These are phyloP conservation scores for Orchesella flavescens DNA, from an alignment of 2,888 invertebrate species.

Conservation along the genomic window DNA sequence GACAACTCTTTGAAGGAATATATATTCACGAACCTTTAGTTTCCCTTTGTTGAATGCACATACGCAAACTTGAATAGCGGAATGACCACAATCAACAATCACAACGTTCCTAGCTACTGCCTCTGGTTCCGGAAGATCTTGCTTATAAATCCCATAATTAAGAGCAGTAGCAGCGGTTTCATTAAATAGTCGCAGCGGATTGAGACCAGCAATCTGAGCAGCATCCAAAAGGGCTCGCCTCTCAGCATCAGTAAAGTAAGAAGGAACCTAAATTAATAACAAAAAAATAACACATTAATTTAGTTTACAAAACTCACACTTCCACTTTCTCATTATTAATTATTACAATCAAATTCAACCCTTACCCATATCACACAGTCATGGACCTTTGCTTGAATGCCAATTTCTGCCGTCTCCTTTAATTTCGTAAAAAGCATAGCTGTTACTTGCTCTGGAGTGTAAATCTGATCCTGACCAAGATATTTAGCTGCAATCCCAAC, in stretches of 20 bases:
- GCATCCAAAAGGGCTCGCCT: slow-evolving; percentile 94
- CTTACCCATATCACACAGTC: slow-evolving; percentile 93
- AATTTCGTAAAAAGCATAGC: slow-evolving; percentile 98
- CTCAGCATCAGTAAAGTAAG: slow-evolving; percentile 95
- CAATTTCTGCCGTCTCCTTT: slow-evolving; percentile 90
- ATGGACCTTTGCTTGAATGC: slow-evolving; percentile 91
- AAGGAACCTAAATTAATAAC: slow-evolving; percentile 79
- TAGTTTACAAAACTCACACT: too few relatives aligned
- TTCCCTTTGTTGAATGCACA: slow-evolving; percentile 98
- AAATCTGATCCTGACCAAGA: slow-evolving; percentile 87
- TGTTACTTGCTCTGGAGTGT: slow-evolving; percentile 94
- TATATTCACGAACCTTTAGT: slow-evolving; percentile 78
- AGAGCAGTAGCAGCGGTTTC: slow-evolving; percentile 98
- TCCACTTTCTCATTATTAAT: neutral
- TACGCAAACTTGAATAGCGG: slow-evolving; percentile 90
- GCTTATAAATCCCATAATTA: slow-evolving; percentile 98
- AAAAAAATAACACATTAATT: too few relatives aligned
- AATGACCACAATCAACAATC: slow-evolving; percentile 97
- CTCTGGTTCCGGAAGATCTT: slow-evolving; percentile 91
- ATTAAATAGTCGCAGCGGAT: slow-evolving; percentile 92
- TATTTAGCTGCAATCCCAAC: slow-evolving; percentile 88
- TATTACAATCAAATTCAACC: slow-evolving; percentile 28
- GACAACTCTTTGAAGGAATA: neutral
- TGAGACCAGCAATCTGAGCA: slow-evolving; percentile 92
- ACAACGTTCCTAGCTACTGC: slow-evolving; percentile 93